Conservation (phyloP, 2,888 invertebrate genomes). For the Acronicta alni region DNA sequence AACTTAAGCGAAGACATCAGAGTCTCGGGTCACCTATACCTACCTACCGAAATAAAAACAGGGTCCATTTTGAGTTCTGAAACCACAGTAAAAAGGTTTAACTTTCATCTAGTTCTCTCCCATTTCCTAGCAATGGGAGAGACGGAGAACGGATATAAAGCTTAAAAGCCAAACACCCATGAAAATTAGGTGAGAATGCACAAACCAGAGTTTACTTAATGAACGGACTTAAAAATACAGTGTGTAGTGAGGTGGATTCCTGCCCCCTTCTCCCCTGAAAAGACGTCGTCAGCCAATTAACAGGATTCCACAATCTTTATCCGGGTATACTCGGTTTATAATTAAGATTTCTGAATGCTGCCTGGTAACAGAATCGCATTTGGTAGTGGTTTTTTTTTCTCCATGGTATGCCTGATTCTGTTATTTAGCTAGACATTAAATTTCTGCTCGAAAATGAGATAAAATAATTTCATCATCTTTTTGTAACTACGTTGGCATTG, state of each 20-base stretch:
- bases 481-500: no score
- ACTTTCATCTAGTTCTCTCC: background rate
- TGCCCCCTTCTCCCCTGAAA: slow-evolving; percentile 28
- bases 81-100: background rate
- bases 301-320: slow-evolving; percentile 54
- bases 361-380: slow-evolving; percentile 28
- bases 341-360: slow-evolving; percentile 40
- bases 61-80: background rate
- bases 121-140: no score
- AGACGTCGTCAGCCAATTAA: slow-evolving; percentile 53
- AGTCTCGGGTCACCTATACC: no score
- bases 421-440: background rate
- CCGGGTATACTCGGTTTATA: slow-evolving; percentile 33
- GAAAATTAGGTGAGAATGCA: slow-evolving; percentile 45
- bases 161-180: slow-evolving; percentile 6
- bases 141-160: no score
- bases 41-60: background rate
- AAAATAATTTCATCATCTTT: no score
- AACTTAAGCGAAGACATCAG: no score
- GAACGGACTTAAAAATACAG: slow-evolving; percentile 46
- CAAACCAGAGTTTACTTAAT: slow-evolving; percentile 40
- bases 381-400: slow-evolving; percentile 15
- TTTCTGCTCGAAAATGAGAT: no score
- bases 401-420: background rate
- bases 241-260: slow-evolving; percentile 23